Conservation (phyloP, 2,113 vertebrate species). For the Pipa parva region DNA sequence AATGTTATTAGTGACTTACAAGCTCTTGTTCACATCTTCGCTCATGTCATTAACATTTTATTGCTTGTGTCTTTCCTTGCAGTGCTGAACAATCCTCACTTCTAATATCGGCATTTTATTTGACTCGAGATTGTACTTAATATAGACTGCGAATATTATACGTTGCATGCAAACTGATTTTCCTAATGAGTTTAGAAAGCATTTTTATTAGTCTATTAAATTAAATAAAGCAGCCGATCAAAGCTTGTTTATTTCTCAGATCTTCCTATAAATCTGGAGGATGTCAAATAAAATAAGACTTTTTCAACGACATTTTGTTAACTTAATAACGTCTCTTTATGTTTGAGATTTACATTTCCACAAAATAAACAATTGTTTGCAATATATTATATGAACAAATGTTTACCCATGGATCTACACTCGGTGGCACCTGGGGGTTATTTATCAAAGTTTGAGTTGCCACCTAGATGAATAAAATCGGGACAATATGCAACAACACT, state of each 20-base stretch:
- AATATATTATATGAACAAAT: too few relatives aligned
- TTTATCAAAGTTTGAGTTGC: too few relatives aligned
- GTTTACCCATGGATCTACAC: too few relatives aligned
- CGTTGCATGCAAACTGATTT: neutral
- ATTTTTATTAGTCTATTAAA: conserved; percentile 21
- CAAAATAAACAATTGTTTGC: too few relatives aligned
- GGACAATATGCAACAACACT: too few relatives aligned
- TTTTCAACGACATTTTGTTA: too few relatives aligned
- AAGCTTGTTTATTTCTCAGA: conserved; percentile 24
- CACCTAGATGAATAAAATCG: too few relatives aligned
- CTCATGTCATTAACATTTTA: neutral
- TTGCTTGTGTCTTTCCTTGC: conserved; percentile 5
- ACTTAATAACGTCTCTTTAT: neutral
- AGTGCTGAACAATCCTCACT: neutral
- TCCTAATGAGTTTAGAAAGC: conserved; percentile 24
- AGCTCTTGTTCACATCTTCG: neutral
- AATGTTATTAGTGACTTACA: neutral
- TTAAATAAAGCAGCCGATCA: conserved; percentile 21
- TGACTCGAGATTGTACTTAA: neutral
- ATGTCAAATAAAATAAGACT: too few relatives aligned
- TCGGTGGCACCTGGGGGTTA: too few relatives aligned
- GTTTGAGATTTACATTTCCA: neutral
- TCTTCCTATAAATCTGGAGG: conserved; percentile 1
- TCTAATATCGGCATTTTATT: neutral
- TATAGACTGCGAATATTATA: neutral